A percentile compares a stretch with the other conserved stretches of the same genome.
Conservation (phyloP, 2,888 invertebrate genomes). For the Eubasilissa splendida region DNA sequence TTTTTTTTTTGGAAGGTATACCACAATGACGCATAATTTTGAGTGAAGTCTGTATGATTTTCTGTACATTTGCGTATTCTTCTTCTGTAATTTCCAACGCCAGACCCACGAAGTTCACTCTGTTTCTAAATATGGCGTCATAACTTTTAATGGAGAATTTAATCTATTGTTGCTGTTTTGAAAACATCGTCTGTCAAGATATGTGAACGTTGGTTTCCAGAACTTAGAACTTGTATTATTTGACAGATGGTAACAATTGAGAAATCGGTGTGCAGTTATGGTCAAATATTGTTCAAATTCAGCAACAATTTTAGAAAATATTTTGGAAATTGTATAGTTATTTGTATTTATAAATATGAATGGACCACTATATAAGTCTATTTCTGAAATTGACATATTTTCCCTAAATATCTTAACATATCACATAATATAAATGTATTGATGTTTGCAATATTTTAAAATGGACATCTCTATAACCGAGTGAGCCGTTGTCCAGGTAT, state of each 20-base stretch:
- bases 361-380: constrained; percentile 5
- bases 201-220: too few species aligned
- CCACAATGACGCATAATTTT: neutral
- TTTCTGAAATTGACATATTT: neutral
- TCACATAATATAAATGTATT: constrained; percentile 10
- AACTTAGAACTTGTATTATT: too few species aligned
- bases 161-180: too few species aligned
- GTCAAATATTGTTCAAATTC: neutral
- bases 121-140: too few species aligned
- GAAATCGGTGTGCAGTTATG: too few species aligned
- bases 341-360: constrained; percentile 6
- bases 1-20: neutral
- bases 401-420: constrained; percentile 21
- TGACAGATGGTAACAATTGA: neutral
- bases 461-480: too few species aligned
- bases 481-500: neutral
- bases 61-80: too few species aligned
- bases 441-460: neutral
- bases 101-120: too few species aligned
- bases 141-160: too few species aligned
- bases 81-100: too few species aligned
- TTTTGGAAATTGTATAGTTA: neutral
- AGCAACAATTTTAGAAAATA: neutral
- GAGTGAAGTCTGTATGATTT: too few species aligned
- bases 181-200: too few species aligned